Base-by-base conservation (phyloP, 2,113 vertebrate genomes). In the Monarcha castaneiventris region DNA sequence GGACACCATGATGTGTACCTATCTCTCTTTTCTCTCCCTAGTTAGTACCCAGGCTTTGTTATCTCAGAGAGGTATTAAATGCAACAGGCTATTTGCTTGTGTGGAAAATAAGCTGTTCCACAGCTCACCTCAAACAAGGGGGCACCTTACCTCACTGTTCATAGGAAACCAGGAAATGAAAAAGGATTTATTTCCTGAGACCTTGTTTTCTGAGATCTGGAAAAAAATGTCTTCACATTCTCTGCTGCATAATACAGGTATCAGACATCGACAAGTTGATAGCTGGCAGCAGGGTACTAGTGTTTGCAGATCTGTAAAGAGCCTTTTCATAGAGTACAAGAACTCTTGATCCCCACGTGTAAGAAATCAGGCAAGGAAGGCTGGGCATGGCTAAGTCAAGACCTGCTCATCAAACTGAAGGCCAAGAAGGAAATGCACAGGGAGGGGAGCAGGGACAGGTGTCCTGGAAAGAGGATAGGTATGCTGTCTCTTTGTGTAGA, bases 121-220 rank as follows among this genome's bases (percentile, higher is more conserved):
- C 25, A 72, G 32, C 18, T 41, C 3, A 1, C 39, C 62, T 61
- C 54, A 61, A 88, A 64, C 1, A 16, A 33, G 12, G 82, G 18
- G 12, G 12, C 33, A 26, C 4, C 11, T 67, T 67, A 46, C 12
- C 10, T 86, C 55, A 76, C 8, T 11, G 7, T 66, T 86, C n/a
- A 58, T 0, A 0, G 10, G 11, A 73, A 4, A 73, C 2, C 33
- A 69, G 71, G 59, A 79, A 90, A 79, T 25, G 1, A 59, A 71
- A 86, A 66, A 63, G 17, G 11, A 33, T 75, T 78, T 72, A 19
- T 83, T 82, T 87, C 16, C 48, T 48, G 26, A 77, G 26, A 56
- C 2, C 1, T 52, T 74, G 23, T 77, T 92, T 81, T 69, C 11
- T 58, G 14, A 90, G 6, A 33, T 39, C 19, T 43, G 63, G 20